Conservation (phyloP, 2,113 vertebrate genomes). For the Neoarius graeffei region DNA sequence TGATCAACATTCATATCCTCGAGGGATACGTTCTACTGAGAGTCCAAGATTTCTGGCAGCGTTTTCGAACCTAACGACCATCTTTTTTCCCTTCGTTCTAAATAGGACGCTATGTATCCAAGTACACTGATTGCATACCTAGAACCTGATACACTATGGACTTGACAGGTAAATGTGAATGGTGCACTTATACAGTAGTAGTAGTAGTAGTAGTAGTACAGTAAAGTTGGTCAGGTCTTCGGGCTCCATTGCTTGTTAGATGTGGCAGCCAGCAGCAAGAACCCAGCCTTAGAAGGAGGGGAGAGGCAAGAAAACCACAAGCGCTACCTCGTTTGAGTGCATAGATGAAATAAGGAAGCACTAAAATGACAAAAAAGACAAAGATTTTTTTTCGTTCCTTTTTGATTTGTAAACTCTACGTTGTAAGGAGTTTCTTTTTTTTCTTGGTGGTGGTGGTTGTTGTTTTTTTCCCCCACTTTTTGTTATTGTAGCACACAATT, state of each 20-base stretch:
- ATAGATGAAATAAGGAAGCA: slow-evolving; percentile 99
- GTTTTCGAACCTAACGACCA: not conserved
- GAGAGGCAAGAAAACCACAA: slow-evolving; percentile 61
- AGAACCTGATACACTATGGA: not conserved
- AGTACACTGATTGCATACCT: slow-evolving; percentile 13
- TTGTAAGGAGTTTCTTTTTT: slow-evolving; percentile 69
- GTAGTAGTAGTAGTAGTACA: not conserved
- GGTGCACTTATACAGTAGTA: slow-evolving; percentile 13
- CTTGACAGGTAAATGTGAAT: not conserved
- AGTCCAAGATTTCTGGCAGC: not conserved
- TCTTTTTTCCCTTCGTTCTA: not conserved
- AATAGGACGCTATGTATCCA: not conserved
- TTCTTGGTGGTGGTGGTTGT: slow-evolving; percentile 37
- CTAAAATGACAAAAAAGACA: slow-evolving; percentile 76
- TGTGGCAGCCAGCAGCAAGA: slow-evolving; percentile 65
- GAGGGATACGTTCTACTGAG: slow-evolving; percentile 62
- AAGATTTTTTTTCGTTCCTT: slow-evolving; percentile 65
- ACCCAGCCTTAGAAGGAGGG: slow-evolving; percentile 54
- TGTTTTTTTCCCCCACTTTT: slow-evolving; percentile 41
- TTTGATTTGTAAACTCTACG: slow-evolving; percentile 79
- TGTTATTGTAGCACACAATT: slow-evolving; percentile 51
- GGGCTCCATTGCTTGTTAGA: slow-evolving; percentile 39
- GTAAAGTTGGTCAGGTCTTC: slow-evolving; percentile 24
- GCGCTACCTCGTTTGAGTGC: slow-evolving; percentile 90
- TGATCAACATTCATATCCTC: slow-evolving; percentile 65